phyloP scores from a whole-genome alignment of 2,797 vertebrate genomes.

The Etheostoma perlongum region DNA sequence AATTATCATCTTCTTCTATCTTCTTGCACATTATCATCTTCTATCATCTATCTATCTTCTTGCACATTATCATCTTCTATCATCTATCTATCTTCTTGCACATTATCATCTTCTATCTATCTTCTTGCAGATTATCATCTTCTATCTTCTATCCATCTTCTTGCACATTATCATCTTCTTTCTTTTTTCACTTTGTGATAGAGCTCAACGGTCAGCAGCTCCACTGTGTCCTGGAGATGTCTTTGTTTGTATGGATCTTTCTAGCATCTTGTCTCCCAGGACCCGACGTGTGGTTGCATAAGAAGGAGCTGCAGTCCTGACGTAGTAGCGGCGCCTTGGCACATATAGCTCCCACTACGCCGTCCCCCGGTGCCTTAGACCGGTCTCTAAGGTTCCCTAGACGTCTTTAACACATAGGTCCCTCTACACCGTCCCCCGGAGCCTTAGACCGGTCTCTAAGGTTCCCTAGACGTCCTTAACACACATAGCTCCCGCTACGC shows the following conservation, averaged over 20 bases:
- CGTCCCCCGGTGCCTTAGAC: too few species aligned
- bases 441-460: too few species aligned
- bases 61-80: too few species aligned
- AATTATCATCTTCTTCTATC: too few species aligned
- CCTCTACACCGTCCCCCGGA: too few species aligned
- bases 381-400: too few species aligned
- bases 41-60: not conserved
- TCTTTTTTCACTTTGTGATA: constrained; percentile 4
- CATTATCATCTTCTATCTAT: too few species aligned
- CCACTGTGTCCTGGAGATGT: not conserved
- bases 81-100: not conserved
- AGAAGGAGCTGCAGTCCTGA: not conserved
- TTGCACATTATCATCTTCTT: too few species aligned
- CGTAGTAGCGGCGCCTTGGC: not conserved
- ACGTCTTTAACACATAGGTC: too few species aligned
- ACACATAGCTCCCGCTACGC: too few species aligned
- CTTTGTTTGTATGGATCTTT: not conserved
- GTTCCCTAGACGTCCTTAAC: too few species aligned
- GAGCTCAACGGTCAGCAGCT: not conserved
- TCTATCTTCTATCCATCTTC: too few species aligned
- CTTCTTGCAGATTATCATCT: not conserved
- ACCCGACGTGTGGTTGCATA: not conserved
- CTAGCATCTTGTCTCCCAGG: not conserved
- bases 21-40: not conserved
- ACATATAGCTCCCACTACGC: not conserved